Conservation (phyloP, 2,797 vertebrate genomes). For the Darevskia mixta region DNA sequence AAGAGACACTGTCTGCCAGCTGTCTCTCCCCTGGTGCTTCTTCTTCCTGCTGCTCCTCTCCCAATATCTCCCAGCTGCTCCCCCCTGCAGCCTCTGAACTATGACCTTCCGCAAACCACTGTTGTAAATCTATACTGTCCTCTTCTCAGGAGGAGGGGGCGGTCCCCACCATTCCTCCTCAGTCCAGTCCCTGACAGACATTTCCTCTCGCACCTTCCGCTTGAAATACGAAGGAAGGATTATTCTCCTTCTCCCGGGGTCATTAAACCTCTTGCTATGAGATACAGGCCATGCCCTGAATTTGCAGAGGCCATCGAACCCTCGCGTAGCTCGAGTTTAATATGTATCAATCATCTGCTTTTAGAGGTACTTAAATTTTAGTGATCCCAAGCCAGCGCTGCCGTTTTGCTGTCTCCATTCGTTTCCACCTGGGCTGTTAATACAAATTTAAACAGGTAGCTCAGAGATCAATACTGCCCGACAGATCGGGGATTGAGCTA, state of each 20-base stretch:
- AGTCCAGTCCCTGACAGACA: background rate
- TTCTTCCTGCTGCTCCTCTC: too few species aligned
- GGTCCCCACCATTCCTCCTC: too few species aligned
- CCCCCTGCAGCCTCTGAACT: too few species aligned
- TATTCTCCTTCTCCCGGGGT: background rate
- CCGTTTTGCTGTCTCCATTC: conserved; percentile 39
- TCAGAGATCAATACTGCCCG: conserved; percentile 55
- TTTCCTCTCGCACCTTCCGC: background rate
- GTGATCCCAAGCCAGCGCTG: conserved; percentile 43
- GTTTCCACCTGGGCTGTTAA: conserved; percentile 31
- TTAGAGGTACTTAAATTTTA: conserved; percentile 60
- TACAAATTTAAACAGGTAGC: conserved; percentile 52
- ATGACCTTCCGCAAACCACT: too few species aligned
- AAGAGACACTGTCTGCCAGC: too few species aligned
- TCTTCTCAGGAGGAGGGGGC: too few species aligned
- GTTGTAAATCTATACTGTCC: too few species aligned
- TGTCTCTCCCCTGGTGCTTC: too few species aligned
- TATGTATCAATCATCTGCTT: conserved; percentile 3
- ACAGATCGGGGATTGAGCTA: background rate
- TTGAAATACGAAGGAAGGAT: background rate
- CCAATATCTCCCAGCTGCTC: too few species aligned
- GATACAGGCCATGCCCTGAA: background rate
- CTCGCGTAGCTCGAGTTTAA: background rate
- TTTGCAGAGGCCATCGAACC: conserved; percentile 10
- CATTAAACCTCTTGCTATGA: conserved; percentile 4